Base-by-base conservation (phyloP, 2,113 vertebrate species). In the Xenopus tropicalis region DNA sequence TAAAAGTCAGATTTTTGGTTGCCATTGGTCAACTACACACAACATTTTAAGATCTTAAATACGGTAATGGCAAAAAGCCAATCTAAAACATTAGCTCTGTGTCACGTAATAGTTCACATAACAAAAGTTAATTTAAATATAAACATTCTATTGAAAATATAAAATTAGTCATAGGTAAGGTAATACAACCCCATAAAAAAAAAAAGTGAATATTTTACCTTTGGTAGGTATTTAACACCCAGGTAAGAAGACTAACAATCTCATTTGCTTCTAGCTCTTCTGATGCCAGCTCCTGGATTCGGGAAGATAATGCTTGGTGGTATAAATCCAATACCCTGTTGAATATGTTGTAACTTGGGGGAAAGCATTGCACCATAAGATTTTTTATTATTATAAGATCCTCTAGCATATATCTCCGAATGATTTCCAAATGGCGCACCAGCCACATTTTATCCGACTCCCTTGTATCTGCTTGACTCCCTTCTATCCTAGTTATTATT, bases 401-500 rank as follows among this genome's bases (percentile, higher is more conserved):
- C 25, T 98, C 97, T 25, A 97, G 83, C 57, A 98, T 92, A 0
- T 98, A 98, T 78, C 94, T 96, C 66, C 97, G 89, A 10, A 93
- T 94, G 77, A 98, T 94, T 86, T 99, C 97, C 13, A 99, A 84
- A 37, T 98, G 94, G 17, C 96, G 93, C 56, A 99, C 97, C 0
- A 99, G 91, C 97, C 97, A 99, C 97, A 99, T 99, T 81, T 97
- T 96, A 84, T 98, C 96, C 0, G 90, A 93, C 74, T 98, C 94
- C 56, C 93, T 89, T 0, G 95, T 98, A 71, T 96, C 95, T 0
- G 95, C 85, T 85, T 98, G 97, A 9, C 93, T 94, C 66, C 95
- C 91, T 82, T 99, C 97, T 0, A 99, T 98, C 64, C 96, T 90
- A 0, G 86, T 95, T 73, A 88, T 90, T 69, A 98, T 94, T 0